Conservation (phyloP, 2,113 vertebrate species). For the Callocephalon fimbriatum region DNA sequence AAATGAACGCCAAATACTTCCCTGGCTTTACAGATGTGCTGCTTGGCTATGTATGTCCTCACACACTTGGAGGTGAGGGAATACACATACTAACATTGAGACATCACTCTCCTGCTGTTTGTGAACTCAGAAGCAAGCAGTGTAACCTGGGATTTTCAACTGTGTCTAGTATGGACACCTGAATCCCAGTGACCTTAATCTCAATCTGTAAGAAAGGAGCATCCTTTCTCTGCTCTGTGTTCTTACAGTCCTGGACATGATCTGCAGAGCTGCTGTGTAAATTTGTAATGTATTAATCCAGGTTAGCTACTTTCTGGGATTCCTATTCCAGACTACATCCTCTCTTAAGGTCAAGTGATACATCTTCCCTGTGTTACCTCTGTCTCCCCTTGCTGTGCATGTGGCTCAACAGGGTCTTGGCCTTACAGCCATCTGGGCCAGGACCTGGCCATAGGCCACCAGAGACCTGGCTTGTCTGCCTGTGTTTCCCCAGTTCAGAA, state of each 20-base stretch:
- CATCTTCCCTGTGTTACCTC: not conserved
- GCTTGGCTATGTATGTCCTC: not conserved
- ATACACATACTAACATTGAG: not conserved
- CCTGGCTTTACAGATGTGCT: conserved; percentile 13
- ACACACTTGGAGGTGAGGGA: not conserved
- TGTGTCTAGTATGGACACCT: not conserved
- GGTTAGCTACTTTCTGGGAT: not conserved
- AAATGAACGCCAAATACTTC: not conserved
- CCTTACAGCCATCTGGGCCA: not conserved
- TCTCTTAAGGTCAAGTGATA: rapidly evolving
- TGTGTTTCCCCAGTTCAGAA: not conserved
- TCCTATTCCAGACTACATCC: not conserved
- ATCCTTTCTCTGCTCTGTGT: not conserved
- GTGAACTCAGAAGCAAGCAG: not conserved
- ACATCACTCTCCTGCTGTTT: not conserved
- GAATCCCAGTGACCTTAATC: not conserved
- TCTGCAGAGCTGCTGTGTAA: not conserved
- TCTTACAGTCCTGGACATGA: not conserved
- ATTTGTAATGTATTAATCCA: not conserved
- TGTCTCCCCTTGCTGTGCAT: rapidly evolving
- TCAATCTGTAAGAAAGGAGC: not conserved
- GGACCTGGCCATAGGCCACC: not conserved
- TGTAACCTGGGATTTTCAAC: not conserved
- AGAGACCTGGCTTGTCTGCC: not conserved
- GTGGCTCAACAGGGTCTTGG: not conserved